phyloP scores from a whole-genome alignment of 2,797 vertebrate species.

The Accipiter fasciatus region DNA sequence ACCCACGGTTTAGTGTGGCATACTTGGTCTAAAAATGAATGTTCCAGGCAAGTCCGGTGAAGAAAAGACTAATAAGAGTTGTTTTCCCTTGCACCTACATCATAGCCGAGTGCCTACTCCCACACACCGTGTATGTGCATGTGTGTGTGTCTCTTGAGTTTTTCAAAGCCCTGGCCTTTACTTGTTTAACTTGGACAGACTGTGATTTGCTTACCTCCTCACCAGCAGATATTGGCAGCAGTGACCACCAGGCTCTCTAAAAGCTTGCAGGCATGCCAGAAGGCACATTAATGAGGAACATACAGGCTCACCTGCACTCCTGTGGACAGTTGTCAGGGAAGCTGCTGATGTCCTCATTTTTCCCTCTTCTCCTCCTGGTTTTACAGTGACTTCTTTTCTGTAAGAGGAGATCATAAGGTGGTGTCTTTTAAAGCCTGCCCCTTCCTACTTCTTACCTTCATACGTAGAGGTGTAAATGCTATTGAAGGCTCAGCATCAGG shows the following conservation, averaged over 20 bases:
- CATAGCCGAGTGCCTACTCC: background rate
- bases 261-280: background rate
- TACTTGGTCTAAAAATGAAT: background rate
- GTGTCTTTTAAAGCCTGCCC: background rate
- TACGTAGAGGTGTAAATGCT: background rate
- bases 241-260: background rate
- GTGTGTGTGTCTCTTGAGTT: background rate
- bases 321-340: background rate
- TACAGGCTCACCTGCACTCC: background rate
- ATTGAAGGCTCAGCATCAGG: background rate
- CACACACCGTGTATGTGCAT: rapidly evolving
- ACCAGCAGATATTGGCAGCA: background rate
- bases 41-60: background rate
- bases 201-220: background rate
- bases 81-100: background rate
- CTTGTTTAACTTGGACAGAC: background rate
- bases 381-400: background rate
- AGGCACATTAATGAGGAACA: background rate
- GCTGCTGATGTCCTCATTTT: background rate
- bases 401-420: background rate
- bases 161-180: background rate
- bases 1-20: rapidly evolving
- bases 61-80: background rate
- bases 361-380: background rate
- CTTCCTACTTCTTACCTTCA: background rate